Evolutionary conservation across 2,888 invertebrate genomes (phyloP), one percentile per base, ranked within the genome.

Genomic region (Amphiduros pacificus): DNA sequence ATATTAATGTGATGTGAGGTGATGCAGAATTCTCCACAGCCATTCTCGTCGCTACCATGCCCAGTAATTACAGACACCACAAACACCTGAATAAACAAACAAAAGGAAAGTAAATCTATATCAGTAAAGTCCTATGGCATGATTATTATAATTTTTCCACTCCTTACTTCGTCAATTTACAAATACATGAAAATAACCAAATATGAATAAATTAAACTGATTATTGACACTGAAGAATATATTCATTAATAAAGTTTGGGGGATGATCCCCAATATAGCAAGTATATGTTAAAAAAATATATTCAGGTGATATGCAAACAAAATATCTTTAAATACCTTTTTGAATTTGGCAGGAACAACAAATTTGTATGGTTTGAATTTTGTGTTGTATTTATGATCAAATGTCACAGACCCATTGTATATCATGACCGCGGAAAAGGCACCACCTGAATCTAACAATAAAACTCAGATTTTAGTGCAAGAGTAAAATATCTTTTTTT

Each of bases 11-110:
- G 69, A 60, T 75, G 74, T 14, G 74, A 70, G 1, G 74, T 74
- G 9, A 73, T 65, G 63, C 74, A 75, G 63, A 75, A 75, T 60
- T 75, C 74, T 24, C 73, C 74, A 67, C 74, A 75, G 1, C 71
- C 72, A 60, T 75, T 75, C 31, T 75, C 72, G 61, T 75, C 74
- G 65, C 74, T 74, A 1, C 74, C 74, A 61, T 75, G 74, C 3
- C 74, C 74, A 9, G 74, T 75, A 26, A 74, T 75, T 50, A 75
- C 73, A 26, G 74, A 64, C 60, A 69, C 68, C 14, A 73, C 61
- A 36, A 63, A 57, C 31, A 72, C 67, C 72, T 74, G 64, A 26
- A 60, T 60, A 24, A 40, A 44, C 20, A 32, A 26, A 55, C 28
- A 36, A 36, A 36, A 36, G 17, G 9, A 2, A 55, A 41, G 26